Conservation (phyloP, 2,888 invertebrate species). For the Branchellion lobata region DNA sequence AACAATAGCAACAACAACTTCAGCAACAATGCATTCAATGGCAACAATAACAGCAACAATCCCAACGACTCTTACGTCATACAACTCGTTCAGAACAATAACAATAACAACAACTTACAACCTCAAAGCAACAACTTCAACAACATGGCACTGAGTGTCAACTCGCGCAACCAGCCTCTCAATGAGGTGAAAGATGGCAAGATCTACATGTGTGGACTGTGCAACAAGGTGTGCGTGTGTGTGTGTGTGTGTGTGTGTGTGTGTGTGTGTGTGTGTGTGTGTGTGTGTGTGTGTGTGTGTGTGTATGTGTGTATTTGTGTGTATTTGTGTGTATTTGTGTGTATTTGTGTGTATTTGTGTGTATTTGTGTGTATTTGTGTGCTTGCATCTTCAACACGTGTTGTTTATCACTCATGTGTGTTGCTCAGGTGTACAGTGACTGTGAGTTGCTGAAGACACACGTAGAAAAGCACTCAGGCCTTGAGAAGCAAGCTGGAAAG, state of each 20-base stretch:
- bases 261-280: no score
- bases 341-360: no score
- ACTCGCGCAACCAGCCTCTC: background rate
- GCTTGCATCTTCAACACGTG: no score
- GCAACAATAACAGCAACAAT: background rate
- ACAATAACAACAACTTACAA: conserved; percentile 17
- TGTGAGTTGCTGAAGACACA: conserved; percentile 35
- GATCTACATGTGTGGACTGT: conserved; percentile 38
- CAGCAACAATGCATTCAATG: no score
- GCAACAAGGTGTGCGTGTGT: conserved; percentile 33
- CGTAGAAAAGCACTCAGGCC: conserved; percentile 39
- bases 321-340: no score
- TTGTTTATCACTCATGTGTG: no score
- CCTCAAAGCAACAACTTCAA: no score
- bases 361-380: no score
- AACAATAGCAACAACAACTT: background rate
- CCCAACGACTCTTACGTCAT: conserved; percentile 6
- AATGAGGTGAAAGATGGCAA: conserved; percentile 32
- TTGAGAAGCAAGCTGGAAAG: conserved; percentile 16
- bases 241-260: no score
- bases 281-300: no score
- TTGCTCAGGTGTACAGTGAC: conserved; percentile 17
- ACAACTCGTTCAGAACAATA: conserved; percentile 16
- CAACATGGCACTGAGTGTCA: background rate
- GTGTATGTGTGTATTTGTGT: no score